A percentile compares a stretch with the other conserved stretches of the same genome.
Evolutionary conservation across 2,888 invertebrate species (phyloP).

Genomic region (Mimas tiliae): DNA sequence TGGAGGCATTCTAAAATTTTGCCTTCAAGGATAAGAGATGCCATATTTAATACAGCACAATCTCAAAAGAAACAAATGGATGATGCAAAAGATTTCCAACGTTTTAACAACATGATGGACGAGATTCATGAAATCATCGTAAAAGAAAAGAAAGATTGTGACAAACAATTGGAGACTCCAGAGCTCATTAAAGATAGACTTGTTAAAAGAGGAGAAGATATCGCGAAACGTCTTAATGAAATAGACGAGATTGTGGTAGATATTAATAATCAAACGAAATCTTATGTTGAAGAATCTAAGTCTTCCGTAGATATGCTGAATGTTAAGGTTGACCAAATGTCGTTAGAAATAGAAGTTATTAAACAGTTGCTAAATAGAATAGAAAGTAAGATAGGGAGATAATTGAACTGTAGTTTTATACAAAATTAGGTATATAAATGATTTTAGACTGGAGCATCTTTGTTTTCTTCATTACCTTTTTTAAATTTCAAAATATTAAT

Average conservation of each 20-base stretch:
- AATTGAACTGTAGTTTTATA: constrained; percentile 17
- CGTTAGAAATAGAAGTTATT: constrained; percentile 64
- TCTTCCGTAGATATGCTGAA: constrained; percentile 59
- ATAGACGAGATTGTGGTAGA: constrained; percentile 61
- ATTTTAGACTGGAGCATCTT: not conserved
- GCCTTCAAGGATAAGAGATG: constrained; percentile 68
- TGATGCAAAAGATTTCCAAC: constrained; percentile 60
- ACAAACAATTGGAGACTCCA: constrained; percentile 34
- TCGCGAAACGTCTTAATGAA: constrained; percentile 60
- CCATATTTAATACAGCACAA: constrained; percentile 73
- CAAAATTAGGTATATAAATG: constrained; percentile 2
- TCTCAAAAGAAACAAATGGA: constrained; percentile 67
- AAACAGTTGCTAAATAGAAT: constrained; percentile 64
- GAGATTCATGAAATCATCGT: constrained; percentile 71
- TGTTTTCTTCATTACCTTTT: not conserved
- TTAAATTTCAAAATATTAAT: not conserved
- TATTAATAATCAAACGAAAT: constrained; percentile 59
- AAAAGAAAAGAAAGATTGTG: constrained; percentile 42
- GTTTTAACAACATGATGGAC: constrained; percentile 61
- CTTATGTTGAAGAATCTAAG: constrained; percentile 55
- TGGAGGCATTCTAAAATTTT: constrained; percentile 57
- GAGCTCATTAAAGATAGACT: constrained; percentile 39
- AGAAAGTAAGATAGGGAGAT: constrained; percentile 61
- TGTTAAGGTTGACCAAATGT: constrained; percentile 70
- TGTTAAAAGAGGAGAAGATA: constrained; percentile 56